phyloP scores from a whole-genome alignment of 2,113 vertebrate genomes.

The Pseudorasbora parva region DNA sequence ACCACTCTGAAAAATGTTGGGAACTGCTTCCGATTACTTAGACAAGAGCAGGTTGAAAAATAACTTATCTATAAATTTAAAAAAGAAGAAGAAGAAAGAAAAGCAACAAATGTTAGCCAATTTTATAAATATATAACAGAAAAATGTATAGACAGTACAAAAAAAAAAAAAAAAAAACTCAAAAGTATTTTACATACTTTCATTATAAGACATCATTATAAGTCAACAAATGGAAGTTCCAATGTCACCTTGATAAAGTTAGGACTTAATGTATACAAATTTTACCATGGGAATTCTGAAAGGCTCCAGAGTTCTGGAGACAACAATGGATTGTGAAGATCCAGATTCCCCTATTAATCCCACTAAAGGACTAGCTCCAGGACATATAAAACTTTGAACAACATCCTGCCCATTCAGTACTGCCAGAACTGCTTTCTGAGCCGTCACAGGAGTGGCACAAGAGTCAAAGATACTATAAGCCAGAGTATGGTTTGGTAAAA shows the following conservation, averaged over 20 bases:
- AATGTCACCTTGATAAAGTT: too few species aligned
- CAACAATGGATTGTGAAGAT: constrained; percentile 75
- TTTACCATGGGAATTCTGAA: constrained; percentile 78
- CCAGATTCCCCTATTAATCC: constrained; percentile 76
- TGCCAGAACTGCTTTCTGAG: constrained; percentile 71
- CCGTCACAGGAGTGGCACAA: constrained; percentile 74
- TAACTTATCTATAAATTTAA: constrained; percentile 70
- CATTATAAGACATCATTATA: neutral
- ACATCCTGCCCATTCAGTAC: constrained; percentile 68
- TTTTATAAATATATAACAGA: neutral
- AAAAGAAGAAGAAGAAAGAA: neutral
- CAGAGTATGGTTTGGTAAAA: constrained; percentile 71
- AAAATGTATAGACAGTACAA: neutral
- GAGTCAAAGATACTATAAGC: constrained; percentile 80
- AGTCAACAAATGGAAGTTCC: too few species aligned
- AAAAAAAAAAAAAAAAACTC: too few species aligned
- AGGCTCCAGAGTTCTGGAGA: constrained; percentile 75
- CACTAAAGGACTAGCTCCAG: constrained; percentile 62
- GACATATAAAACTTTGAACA: constrained; percentile 59
- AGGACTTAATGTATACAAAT: neutral
- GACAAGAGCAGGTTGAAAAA: constrained; percentile 75
- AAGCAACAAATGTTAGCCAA: neutral
- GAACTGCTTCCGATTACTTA: constrained; percentile 71
- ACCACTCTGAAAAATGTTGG: constrained; percentile 78
- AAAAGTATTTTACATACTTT: neutral